Conservation (phyloP, 2,888 invertebrate genomes). For the Onchidella celtica region DNA sequence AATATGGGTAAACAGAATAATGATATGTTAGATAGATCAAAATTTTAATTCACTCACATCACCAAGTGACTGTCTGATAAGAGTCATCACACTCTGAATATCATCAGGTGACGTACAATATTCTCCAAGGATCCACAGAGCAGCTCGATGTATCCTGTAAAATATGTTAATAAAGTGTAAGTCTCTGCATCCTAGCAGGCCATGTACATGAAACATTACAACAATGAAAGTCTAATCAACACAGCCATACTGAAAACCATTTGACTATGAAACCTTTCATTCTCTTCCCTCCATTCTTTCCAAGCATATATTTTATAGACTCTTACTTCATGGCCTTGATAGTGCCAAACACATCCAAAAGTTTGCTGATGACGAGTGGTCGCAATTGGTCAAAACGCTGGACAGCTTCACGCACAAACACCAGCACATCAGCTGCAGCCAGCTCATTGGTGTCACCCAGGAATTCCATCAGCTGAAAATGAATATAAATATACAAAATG, state of each 20-base stretch:
- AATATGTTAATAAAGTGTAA: too few species aligned
- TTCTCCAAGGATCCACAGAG: slow-evolving; percentile 98
- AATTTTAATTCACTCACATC: too few species aligned
- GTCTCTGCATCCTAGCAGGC: too few species aligned
- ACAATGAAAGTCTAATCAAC: too few species aligned
- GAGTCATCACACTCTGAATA: slow-evolving; percentile 89
- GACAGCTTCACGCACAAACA: slow-evolving; percentile 97
- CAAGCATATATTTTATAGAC: too few species aligned
- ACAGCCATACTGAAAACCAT: too few species aligned
- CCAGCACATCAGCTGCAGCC: slow-evolving; percentile 95
- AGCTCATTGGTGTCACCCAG: slow-evolving; percentile 82
- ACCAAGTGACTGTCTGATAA: slow-evolving; percentile 88
- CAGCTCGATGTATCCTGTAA: slow-evolving; percentile 89
- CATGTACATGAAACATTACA: too few species aligned
- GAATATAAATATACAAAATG: not conserved
- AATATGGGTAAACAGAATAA: not conserved
- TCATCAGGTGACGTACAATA: slow-evolving; percentile 91
- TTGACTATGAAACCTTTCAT: too few species aligned
- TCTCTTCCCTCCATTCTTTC: too few species aligned
- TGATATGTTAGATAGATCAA: too few species aligned
- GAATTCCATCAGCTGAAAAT: slow-evolving; percentile 90
- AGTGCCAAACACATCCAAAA: slow-evolving; percentile 90
- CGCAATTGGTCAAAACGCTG: slow-evolving; percentile 91
- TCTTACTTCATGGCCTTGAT: slow-evolving; percentile 91
- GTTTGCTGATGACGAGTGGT: slow-evolving; percentile 86